Evolutionary conservation across 2,797 vertebrate genomes (phyloP), one percentile per base, ranked within the genome.

Genomic region (Molossus molossus): DNA sequence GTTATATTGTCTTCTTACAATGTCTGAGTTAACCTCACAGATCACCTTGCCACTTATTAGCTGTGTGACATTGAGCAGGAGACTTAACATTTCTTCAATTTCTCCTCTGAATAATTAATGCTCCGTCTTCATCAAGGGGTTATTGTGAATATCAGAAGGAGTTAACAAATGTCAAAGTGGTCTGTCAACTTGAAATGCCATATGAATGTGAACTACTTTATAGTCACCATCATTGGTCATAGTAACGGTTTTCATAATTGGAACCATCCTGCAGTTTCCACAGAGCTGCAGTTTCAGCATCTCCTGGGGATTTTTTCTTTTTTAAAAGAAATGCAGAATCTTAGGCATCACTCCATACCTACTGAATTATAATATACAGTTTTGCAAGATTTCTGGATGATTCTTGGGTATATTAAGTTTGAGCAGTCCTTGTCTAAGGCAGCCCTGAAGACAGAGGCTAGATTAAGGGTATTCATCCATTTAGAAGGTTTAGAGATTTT

Each of bases 111-210:
- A 84, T 96, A 87, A 95, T 92, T 33, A 97, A 96, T 53, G 6
- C 55, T 58, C 62, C 91, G 94, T n/a, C 89, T 92, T 87, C 67
- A 92, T 88, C 65, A 60, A 65, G 87, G 10, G 40, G 33, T 86
- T 97, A 79, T 81, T 95, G 81, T 55, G 18, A 62, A 53, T 95
- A 95, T 96, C 79, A 92, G 90, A 95, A 93, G 85, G 58, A 86
- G 69, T 82, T 94, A 94, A 92, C 85, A 96, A 96, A 97, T 97
- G 96, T 97, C 95, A 97, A 72, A 94, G 97, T 95, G 79, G 72
- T 92, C 92, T 94, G 60, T 96, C 94, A 96, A 76, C 77, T 73
- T 87, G 40, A 97, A 97, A 96, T 97, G 85, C 79, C 92, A 89
- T 58, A 57, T 94, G 92, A 97, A 95, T 97, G 84, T 90, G 94